A percentile compares a stretch with the other conserved stretches of the same genome.
Evolutionary conservation across 2,797 vertebrate species (phyloP).

Genomic region (Cyclopterus lumpus): DNA sequence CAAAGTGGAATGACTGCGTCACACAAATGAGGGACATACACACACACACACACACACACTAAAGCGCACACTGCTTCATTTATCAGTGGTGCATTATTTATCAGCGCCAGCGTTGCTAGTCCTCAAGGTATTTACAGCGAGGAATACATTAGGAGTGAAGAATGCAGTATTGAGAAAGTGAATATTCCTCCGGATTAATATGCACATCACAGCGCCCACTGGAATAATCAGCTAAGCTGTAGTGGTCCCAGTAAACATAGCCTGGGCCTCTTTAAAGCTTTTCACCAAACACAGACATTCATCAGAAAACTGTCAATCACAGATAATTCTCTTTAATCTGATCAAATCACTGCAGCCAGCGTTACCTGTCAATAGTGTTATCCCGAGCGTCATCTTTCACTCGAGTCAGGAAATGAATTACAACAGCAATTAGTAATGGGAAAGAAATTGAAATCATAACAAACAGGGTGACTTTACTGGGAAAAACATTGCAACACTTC

Average conservation of each 20-base stretch:
- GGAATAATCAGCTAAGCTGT: conserved; percentile 43
- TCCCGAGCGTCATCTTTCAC: conserved; percentile 7
- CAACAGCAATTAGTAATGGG: background rate
- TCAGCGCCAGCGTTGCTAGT: conserved; percentile 61
- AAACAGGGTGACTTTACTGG: background rate
- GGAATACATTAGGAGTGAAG: conserved; percentile 70
- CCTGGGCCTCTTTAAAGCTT: background rate
- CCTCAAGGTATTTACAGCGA: conserved; percentile 73
- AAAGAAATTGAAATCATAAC: background rate
- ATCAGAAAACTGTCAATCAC: conserved; percentile 32
- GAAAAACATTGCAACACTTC: background rate
- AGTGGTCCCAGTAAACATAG: conserved; percentile 17
- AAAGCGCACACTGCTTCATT: conserved; percentile 59
- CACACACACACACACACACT: conserved; percentile 13
- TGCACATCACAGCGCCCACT: conserved; percentile 51
- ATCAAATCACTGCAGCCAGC: conserved; percentile 18
- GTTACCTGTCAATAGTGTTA: conserved; percentile 10
- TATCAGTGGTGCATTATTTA: conserved; percentile 78
- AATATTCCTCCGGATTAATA: conserved; percentile 67
- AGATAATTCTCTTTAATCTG: background rate
- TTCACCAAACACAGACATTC: background rate
- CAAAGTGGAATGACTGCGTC: conserved; percentile 53
- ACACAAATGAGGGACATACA: conserved; percentile 22
- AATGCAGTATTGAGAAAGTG: conserved; percentile 51
- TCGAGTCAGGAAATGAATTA: conserved; percentile 11